Evolutionary conservation across 2,888 invertebrate species (phyloP), one percentile per base, ranked within the genome.

Genomic region (Ptychoptera contaminata): DNA sequence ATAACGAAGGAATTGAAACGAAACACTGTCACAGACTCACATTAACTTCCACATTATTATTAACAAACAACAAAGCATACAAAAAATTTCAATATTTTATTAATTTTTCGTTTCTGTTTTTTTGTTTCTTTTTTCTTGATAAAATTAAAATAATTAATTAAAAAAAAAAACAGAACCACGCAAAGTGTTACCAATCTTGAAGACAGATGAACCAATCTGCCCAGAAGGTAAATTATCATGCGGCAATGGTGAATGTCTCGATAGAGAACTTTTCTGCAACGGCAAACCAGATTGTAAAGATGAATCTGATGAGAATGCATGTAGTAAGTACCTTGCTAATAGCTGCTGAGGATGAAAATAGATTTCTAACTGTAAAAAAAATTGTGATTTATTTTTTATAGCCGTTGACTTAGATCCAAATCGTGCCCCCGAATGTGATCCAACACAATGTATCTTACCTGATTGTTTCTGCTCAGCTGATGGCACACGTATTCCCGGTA

Each of bases 391-490:
- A 23, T 8, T 16, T 8, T 23, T 69, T 69, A 15, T 68, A 90
- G 90, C 85, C 58, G 87, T 90, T 50, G 87, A 90, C 54, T 74
- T 79, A 46, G 91, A 92, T 65, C 91, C 91, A 14, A 91, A 91
- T 67, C 76, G 90, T 55, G 90, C 91, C 1, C 90, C 91, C 1
- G 87, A 88, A 61, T 92, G 91, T 60, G 90, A 91, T 61, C 79
- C 81, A 43, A 84, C 82, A 47, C 87, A 90, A 61, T 91, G 91
- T 63, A 77, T 78, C 9, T 71, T 91, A 16, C 91, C 91, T 3
- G 90, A 91, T 62, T 91, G 91, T 62, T 91, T 87, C 77, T 91
- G 91, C 61, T 91, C 90, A 1, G 85, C 88, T 51, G 90, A 90
- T 57, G 90, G 90, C 52, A 90, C 90, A 8, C 75, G 87, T 48